Base-by-base conservation (phyloP, 2,888 invertebrate genomes). In the Oscheius myriophilus region DNA sequence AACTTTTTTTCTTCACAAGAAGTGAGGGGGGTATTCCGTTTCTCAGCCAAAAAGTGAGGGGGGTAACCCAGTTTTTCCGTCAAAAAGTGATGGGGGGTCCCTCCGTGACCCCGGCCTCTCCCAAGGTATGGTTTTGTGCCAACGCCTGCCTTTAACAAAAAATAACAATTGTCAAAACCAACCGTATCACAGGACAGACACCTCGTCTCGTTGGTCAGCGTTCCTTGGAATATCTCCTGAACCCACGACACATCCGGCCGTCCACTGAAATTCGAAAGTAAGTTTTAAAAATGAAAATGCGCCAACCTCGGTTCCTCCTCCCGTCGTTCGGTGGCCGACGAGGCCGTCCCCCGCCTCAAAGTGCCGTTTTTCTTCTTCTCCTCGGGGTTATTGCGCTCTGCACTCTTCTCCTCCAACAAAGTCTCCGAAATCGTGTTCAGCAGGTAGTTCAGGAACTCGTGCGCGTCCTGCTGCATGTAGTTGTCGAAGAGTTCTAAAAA, bases 151-250 rank as follows among this genome's bases (percentile, higher is more conserved):
- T n/a, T n/a, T n/a, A n/a, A n/a, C n/a, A n/a, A n/a, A n/a, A n/a
- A n/a, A n/a, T n/a, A n/a, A n/a, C n/a, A n/a, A n/a, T n/a, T n/a
- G n/a, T n/a, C n/a, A 72, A 67, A 73, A 53, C 88, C 87, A 86
- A 97, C 95, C 78, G 96, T 96, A 91, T 99, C 98, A 89, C 98
- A 99, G 89, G 97, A 98, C 82, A 99, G 91, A 90, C 98, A 99
- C 83, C 96, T 90, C 1, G 98, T 98, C 90, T 99, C 98, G 88
- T 97, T 97, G 3, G 98, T 98, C 75, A 99, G 90, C 64, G 97
- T 97, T 78, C 98, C 98, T 90, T 98, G 97, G 89, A 99, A 99
- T 87, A 99, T 96, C 89, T 99, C 98, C 87, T 97, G 97, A 71
- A 98, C 96, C 98, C 98, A 99, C 0, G 97, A 97, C 9, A 73